Conservation (phyloP, 2,113 vertebrate species). For the Epinephelus lanceolatus region DNA sequence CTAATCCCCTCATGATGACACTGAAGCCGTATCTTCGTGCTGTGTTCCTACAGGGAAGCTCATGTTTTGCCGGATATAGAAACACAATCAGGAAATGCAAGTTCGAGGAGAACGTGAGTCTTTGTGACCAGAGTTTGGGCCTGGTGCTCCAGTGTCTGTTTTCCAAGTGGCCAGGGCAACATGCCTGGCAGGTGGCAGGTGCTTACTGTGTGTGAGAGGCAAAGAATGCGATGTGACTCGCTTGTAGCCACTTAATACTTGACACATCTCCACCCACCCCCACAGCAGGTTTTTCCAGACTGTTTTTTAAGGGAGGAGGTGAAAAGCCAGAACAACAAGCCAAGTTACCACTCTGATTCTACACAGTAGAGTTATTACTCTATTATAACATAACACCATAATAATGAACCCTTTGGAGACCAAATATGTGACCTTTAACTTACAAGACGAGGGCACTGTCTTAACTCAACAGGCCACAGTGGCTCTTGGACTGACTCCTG, state of each 20-base stretch:
- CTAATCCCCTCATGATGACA: constrained; percentile 70
- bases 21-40: constrained; percentile 30
- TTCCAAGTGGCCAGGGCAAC: constrained; percentile 60
- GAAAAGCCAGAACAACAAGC: background rate
- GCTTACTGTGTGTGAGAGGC: constrained; percentile 30
- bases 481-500: constrained; percentile 4
- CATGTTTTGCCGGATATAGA: constrained; percentile 49
- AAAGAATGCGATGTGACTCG: constrained; percentile 46
- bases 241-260: constrained; percentile 18
- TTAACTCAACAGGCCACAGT: background rate
- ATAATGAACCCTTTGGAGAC: constrained; percentile 10
- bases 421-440: constrained; percentile 9
- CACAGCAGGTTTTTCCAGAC: constrained; percentile 72
- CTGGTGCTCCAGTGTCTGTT: constrained; percentile 60
- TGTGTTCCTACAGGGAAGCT: constrained; percentile 49
- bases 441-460: background rate
- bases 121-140: constrained; percentile 4
- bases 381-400: background rate
- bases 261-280: background rate
- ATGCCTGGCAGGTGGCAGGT: constrained; percentile 47
- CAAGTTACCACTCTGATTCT: background rate
- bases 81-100: constrained; percentile 51
- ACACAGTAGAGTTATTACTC: background rate
- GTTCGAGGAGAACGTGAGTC: constrained; percentile 47
- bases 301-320: background rate